phyloP scores from a whole-genome alignment of 2,113 vertebrate species.

The Embiotoca jacksoni region DNA sequence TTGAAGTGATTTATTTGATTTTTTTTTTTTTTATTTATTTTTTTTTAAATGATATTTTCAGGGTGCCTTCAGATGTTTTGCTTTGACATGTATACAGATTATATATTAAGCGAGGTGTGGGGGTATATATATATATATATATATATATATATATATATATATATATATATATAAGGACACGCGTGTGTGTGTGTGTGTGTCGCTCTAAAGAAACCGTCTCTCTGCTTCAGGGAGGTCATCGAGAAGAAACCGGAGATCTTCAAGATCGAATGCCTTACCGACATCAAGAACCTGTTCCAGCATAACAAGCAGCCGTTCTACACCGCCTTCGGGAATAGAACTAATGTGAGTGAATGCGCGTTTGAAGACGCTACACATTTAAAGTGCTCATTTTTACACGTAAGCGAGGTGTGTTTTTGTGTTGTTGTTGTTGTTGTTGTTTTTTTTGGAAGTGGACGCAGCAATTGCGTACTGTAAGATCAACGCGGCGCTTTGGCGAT shows the following conservation, averaged over 20 bases:
- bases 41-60: not conserved
- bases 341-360: conserved; percentile 86
- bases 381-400: conserved; percentile 23
- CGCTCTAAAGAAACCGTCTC: conserved; percentile 39
- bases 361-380: conserved; percentile 63
- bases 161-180: conserved; percentile 5
- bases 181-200: not conserved
- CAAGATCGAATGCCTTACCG: conserved; percentile 98
- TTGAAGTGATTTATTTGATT: not conserved
- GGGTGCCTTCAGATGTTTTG: not conserved
- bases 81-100: too few species aligned
- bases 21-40: not conserved
- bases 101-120: too few species aligned
- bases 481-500: conserved; percentile 34
- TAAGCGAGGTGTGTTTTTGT: not conserved
- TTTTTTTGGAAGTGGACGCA: conserved; percentile 30
- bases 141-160: too few species aligned
- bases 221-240: conserved; percentile 93
- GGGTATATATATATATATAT: too few species aligned
- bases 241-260: conserved; percentile 99
- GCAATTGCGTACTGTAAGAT: conserved; percentile 24
- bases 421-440: too few species aligned
- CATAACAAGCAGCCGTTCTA: conserved; percentile 94
- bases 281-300: conserved; percentile 97
- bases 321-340: conserved; percentile 96